Percentiles rank a stretch among this genome's conserved stretches.
Conservation (phyloP, 2,888 invertebrate species). For the Harpagoxenus sublaevis region DNA sequence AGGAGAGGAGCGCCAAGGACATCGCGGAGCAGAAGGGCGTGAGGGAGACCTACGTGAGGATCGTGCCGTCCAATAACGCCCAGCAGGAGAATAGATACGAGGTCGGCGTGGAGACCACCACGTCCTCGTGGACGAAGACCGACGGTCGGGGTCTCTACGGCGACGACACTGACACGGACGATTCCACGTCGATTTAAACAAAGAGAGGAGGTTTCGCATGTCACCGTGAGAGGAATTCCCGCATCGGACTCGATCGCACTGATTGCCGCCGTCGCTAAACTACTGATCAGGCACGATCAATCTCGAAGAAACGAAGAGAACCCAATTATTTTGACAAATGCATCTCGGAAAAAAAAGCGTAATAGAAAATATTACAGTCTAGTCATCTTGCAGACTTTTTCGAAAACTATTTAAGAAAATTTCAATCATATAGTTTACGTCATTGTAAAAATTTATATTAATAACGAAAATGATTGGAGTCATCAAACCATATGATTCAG, state of each 20-base stretch:
- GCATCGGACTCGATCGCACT: neutral
- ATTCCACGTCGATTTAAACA: conserved; percentile 82
- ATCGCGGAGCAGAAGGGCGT: conserved; percentile 67
- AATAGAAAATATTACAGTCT: neutral
- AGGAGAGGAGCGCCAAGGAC: conserved; percentile 48
- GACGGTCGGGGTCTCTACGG: conserved; percentile 68
- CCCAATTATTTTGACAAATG: neutral
- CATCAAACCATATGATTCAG: neutral
- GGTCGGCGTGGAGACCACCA: conserved; percentile 74
- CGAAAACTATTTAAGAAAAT: neutral
- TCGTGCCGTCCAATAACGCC: conserved; percentile 74
- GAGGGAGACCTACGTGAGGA: conserved; percentile 78
- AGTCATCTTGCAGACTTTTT: neutral
- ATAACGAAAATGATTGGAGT: neutral
- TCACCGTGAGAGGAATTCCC: neutral
- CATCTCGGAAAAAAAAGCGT: neutral
- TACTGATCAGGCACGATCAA: neutral
- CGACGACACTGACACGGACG: conserved; percentile 81
- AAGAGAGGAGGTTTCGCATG: conserved; percentile 29
- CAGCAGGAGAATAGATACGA: conserved; percentile 77
- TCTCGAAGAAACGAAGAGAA: neutral
- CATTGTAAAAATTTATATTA: neutral
- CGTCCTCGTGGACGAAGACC: conserved; percentile 67
- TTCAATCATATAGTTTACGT: neutral
- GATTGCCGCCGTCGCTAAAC: neutral